Evolutionary conservation across 64 coral and sea anemone species (phyloP).

Genomic region (Pachyseris speciosa): DNA sequence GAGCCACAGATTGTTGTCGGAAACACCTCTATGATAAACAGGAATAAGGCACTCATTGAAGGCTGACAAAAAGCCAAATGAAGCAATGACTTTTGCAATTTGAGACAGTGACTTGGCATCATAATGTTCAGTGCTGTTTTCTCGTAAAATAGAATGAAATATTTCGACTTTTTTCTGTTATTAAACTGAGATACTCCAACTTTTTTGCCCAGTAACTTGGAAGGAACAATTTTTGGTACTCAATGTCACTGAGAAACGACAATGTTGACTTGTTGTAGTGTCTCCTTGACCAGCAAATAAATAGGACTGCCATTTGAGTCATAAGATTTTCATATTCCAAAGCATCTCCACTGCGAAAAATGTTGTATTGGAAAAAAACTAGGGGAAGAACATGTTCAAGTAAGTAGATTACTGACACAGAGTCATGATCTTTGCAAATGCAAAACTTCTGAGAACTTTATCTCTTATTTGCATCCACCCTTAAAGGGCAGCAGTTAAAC

Average conservation of each 20-base stretch:
- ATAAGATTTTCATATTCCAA: conserved; percentile 10
- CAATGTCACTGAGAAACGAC: conserved; percentile 30
- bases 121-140: not conserved
- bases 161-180: not conserved
- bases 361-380: conserved; percentile 40
- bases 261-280: conserved; percentile 49
- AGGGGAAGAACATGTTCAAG: conserved; percentile 53
- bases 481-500: conserved; percentile 18
- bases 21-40: not conserved
- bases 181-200: not conserved
- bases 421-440: conserved; percentile 43
- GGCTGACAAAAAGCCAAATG: not conserved
- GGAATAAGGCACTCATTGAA: not conserved
- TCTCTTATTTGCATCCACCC: conserved; percentile 37
- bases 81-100: not conserved
- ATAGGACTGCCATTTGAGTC: conserved; percentile 10
- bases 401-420: conserved; percentile 28
- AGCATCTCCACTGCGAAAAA: conserved; percentile 30
- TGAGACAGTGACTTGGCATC: not conserved
- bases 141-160: not conserved
- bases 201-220: not conserved
- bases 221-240: not conserved
- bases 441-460: conserved; percentile 35
- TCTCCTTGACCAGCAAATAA: conserved; percentile 23
- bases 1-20: not conserved